Conservation (phyloP, 2,797 vertebrate genomes). For the Pseudochromis fuscus region DNA sequence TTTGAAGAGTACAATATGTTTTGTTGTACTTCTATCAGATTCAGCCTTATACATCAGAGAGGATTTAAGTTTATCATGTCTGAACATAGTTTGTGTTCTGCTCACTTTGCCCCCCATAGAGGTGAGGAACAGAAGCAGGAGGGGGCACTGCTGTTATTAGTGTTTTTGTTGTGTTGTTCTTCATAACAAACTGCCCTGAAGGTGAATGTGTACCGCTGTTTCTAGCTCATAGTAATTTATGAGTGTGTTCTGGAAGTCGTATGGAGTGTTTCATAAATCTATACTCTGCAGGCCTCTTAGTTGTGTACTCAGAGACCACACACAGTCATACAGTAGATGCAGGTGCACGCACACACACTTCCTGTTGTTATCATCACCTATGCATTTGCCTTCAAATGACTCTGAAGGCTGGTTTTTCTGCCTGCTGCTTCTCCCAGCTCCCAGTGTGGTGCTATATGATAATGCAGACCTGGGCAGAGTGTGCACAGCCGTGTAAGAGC, state of each 20-base stretch:
- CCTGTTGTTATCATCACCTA: conserved; percentile 45
- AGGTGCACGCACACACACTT: conserved; percentile 33
- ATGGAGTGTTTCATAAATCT: conserved; percentile 55
- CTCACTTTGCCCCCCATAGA: conserved; percentile 26
- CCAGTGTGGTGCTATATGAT: conserved; percentile 53
- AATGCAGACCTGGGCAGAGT: conserved; percentile 56
- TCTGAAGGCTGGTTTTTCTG: conserved; percentile 35
- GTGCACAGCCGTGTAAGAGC: conserved; percentile 56
- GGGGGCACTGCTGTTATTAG: conserved; percentile 31
- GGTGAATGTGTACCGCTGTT: conserved; percentile 24
- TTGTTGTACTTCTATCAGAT: conserved; percentile 22
- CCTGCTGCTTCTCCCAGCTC: conserved; percentile 33
- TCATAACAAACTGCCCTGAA: conserved; percentile 51
- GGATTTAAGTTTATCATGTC: conserved; percentile 32
- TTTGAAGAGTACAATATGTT: not conserved
- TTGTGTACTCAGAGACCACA: conserved; percentile 58
- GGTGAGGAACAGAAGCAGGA: conserved; percentile 35
- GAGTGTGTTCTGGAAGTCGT: conserved; percentile 48
- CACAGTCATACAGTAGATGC: conserved; percentile 41
- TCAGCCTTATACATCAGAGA: conserved; percentile 4
- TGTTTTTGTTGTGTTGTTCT: conserved; percentile 44
- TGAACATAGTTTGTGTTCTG: conserved; percentile 33
- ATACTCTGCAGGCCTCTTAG: conserved; percentile 36
- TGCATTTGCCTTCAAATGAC: conserved; percentile 31
- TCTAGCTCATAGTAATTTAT: conserved; percentile 59